Conservation (phyloP, 2,888 invertebrate species). For the Xestia c-nigrum region DNA sequence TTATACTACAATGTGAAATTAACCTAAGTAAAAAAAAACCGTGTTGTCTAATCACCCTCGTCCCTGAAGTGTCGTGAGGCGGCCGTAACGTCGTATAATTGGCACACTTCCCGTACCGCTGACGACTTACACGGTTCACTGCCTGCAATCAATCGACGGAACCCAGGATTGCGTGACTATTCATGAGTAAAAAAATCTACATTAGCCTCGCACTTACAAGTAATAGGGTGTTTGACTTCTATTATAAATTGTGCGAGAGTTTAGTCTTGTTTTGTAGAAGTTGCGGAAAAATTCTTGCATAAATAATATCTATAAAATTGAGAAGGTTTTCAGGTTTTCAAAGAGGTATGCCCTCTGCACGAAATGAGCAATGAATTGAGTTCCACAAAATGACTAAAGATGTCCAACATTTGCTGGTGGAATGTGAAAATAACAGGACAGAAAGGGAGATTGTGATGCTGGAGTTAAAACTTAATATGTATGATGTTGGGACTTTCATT, state of each 20-base stretch:
- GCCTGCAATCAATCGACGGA: slow-evolving; percentile 69
- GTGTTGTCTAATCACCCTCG: slow-evolving; percentile 65
- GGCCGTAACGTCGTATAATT: slow-evolving; percentile 75
- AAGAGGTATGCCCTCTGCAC: too few species aligned
- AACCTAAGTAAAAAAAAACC: slow-evolving; percentile 56
- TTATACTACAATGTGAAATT: slow-evolving; percentile 17
- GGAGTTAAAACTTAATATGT: too few species aligned
- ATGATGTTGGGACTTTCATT: too few species aligned
- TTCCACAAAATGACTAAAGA: too few species aligned
- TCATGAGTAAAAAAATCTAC: slow-evolving; percentile 65
- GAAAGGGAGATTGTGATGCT: too few species aligned
- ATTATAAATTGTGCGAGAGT: slow-evolving; percentile 22
- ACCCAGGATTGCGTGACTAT: slow-evolving; percentile 68
- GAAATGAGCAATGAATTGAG: not conserved
- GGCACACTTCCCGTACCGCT: slow-evolving; percentile 76
- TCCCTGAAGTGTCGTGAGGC: slow-evolving; percentile 69
- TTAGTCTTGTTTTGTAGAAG: not conserved
- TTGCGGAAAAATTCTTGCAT: not conserved
- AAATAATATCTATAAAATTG: not conserved
- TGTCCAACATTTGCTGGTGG: too few species aligned
- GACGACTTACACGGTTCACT: slow-evolving; percentile 72
- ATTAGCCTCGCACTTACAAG: slow-evolving; percentile 58
- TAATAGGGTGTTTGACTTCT: slow-evolving; percentile 51
- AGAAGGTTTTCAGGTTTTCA: not conserved
- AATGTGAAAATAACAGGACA: too few species aligned